Evolutionary conservation across 2,888 invertebrate species (phyloP).

Genomic region (Panorpa germanica): DNA sequence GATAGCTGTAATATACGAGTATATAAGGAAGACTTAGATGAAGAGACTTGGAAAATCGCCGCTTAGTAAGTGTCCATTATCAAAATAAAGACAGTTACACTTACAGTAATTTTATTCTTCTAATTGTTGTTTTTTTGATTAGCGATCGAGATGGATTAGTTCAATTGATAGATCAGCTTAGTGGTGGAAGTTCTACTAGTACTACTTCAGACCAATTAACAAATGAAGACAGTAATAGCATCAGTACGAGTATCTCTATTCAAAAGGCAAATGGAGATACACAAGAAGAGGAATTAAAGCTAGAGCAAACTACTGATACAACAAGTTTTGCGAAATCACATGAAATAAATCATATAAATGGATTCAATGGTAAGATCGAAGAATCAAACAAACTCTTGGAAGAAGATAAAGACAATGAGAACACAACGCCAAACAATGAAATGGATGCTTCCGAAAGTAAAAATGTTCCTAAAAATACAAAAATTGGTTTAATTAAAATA

Average conservation of each 20-base stretch:
- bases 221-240: conserved; percentile 45
- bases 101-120: not conserved
- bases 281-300: conserved; percentile 29
- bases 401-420: conserved; percentile 12
- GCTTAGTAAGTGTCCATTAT: conserved; percentile 42
- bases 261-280: conserved; percentile 26
- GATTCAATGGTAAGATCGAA: conserved; percentile 12
- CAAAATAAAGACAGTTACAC: conserved; percentile 1
- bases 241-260: conserved; percentile 22
- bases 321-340: conserved; percentile 19
- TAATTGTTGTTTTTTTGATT: conserved; percentile 16
- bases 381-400: too few species aligned
- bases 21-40: conserved; percentile 90
- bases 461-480: too few species aligned
- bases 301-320: conserved; percentile 27
- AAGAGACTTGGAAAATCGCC: conserved; percentile 86
- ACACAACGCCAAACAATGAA: conserved; percentile 12
- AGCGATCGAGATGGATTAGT: conserved; percentile 69
- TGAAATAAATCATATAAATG: conserved; percentile 13
- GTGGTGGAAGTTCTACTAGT: conserved; percentile 45
- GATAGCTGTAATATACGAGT: conserved; percentile 75
- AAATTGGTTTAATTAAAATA: too few species aligned
- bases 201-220: conserved; percentile 32
- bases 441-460: too few species aligned
- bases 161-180: conserved; percentile 54